phyloP scores from a whole-genome alignment of 2,797 vertebrate genomes.

The Rhinatrema bivittatum region DNA sequence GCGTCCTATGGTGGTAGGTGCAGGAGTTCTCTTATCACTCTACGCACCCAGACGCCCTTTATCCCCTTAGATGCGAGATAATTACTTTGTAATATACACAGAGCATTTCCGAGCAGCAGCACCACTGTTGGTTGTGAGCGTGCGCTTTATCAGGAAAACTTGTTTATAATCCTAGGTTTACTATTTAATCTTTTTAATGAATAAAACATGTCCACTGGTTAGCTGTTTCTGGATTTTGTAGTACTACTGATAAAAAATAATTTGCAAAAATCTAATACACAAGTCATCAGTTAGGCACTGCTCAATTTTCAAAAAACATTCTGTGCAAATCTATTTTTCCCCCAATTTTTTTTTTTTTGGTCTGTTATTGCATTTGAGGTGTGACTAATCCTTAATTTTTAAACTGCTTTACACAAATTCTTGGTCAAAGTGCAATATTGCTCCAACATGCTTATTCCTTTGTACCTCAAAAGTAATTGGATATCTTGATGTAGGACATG shows the following conservation, averaged over 20 bases:
- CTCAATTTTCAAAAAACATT: slow-evolving; percentile 33
- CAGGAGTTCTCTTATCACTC: too few species aligned
- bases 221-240: slow-evolving; percentile 31
- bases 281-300: slow-evolving; percentile 46
- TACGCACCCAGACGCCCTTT: slow-evolving; percentile 7
- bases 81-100: slow-evolving; percentile 1
- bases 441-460: too few species aligned
- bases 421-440: slow-evolving; percentile 4
- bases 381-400: not conserved
- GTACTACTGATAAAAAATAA: slow-evolving; percentile 35
- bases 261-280: slow-evolving; percentile 30
- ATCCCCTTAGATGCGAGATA: not conserved
- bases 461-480: too few species aligned
- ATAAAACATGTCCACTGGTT: too few species aligned
- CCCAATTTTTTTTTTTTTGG: slow-evolving; percentile 19
- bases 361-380: slow-evolving; percentile 31
- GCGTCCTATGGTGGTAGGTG: too few species aligned
- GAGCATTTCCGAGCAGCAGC: slow-evolving; percentile 26
- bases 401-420: too few species aligned
- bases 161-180: slow-evolving; percentile 15
- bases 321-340: slow-evolving; percentile 38
- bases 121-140: slow-evolving; percentile 15
- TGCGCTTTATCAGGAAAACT: slow-evolving; percentile 40
- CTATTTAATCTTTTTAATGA: slow-evolving; percentile 35
- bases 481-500: too few species aligned